Base-by-base conservation (phyloP, 2,888 invertebrate genomes). In the Dioctria linearis region DNA sequence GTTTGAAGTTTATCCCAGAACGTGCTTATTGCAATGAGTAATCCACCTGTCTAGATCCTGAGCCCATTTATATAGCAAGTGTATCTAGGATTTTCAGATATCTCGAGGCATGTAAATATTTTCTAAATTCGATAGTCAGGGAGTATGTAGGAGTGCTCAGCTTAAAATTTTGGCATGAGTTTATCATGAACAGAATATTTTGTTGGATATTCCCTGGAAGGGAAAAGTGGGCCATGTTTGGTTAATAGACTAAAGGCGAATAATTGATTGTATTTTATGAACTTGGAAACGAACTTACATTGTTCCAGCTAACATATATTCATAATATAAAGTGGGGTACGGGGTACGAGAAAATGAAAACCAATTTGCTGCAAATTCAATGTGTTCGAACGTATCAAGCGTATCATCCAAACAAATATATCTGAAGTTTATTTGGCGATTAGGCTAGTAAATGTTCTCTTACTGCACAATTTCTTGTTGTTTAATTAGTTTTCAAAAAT, bases 1-100 rank as follows among this genome's bases (percentile, higher is more conserved):
- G 76, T 76, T 76, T 46, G 63, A 40, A 76, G 76, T 76, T 76
- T 76, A 76, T 76, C 63, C 76, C 54, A 49, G 76, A 37, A 76
- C 76, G 76, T 76, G 76, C 76, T 76, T 76, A 76, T 76, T 76
- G 76, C 76, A 76, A 63, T 76, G 76, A 76, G 76, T 76, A 63
- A 76, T 76, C 76, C 76, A 76, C 76, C 63, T 63, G 76, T 76
- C 76, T 76, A 63, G 76, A 63, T 49, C 43, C 5, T 76, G 76
- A 76, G 76, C 63, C 49, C 37, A 61, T 39, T 46, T 76, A 49
- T 25, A 25, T 61, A 13, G 11, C 5, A 43, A 63, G 51, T 61
- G 49, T 76, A 76, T 76, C 63, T 11, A 76, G 76, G 61, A 76
- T 63, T 76, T 73, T 73, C 73, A 63, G 59, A 51, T 63, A 76